These are phyloP conservation scores for Sebastiscus tertius DNA, from an alignment of 2,797 vertebrate genomes.

Conservation along the genomic window DNA sequence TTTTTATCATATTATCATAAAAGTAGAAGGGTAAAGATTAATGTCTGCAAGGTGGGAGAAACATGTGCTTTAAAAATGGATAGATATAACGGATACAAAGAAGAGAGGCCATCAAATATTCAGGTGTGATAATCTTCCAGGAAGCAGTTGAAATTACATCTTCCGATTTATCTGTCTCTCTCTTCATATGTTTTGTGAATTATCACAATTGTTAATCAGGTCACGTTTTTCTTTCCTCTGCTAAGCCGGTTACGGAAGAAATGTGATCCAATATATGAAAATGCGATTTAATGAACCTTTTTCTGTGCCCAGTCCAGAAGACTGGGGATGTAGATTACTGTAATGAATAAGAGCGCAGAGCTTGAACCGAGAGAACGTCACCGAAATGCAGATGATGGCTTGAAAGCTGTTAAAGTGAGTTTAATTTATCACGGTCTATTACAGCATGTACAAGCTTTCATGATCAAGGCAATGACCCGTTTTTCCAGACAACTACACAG, in stretches of 20 bases:
- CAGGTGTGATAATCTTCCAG: slow-evolving; percentile 67
- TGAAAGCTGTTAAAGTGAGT: slow-evolving; percentile 72
- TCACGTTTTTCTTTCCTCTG: slow-evolving; percentile 58
- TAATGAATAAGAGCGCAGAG: slow-evolving; percentile 71
- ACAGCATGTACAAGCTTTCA: slow-evolving; percentile 68
- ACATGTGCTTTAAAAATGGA: slow-evolving; percentile 55
- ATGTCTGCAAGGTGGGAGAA: slow-evolving; percentile 55
- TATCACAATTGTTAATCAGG: slow-evolving; percentile 67
- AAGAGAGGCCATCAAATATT: slow-evolving; percentile 65
- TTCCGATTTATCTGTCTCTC: slow-evolving; percentile 62
- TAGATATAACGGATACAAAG: slow-evolving; percentile 47
- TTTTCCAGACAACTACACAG: slow-evolving; percentile 72
- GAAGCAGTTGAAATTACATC: slow-evolving; percentile 71
- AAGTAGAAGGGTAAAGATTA: slow-evolving; percentile 48
- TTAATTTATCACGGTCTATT: slow-evolving; percentile 78
- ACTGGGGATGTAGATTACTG: slow-evolving; percentile 70
- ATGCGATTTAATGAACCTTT: slow-evolving; percentile 79
- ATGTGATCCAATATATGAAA: slow-evolving; percentile 81
- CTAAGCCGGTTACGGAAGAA: slow-evolving; percentile 71
- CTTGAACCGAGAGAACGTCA: slow-evolving; percentile 59
- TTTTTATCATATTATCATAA: slow-evolving; percentile 60
- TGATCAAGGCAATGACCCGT: slow-evolving; percentile 77
- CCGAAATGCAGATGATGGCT: slow-evolving; percentile 69
- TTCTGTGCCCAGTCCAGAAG: slow-evolving; percentile 66
- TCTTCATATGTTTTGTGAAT: slow-evolving; percentile 46